phyloP scores from a whole-genome alignment of 37 sponge, comb jelly and placozoan species.

The Ephydatia muelleri region DNA sequence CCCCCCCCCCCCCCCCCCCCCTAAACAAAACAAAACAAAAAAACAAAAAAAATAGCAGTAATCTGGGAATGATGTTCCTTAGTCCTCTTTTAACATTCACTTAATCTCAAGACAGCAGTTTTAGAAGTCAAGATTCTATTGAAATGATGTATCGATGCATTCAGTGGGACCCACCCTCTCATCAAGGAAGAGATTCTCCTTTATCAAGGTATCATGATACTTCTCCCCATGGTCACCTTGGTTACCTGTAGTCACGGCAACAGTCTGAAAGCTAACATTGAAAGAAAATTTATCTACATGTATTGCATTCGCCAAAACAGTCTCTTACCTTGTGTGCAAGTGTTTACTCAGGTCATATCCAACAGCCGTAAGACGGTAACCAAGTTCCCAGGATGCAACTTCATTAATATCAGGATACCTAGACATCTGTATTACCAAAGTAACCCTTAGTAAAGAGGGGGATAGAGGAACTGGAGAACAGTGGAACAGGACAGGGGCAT shows the following conservation, averaged over 20 bases:
- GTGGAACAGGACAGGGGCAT: too few species aligned
- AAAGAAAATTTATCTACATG: not conserved
- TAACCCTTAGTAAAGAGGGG: too few species aligned
- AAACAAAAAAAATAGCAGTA: not conserved
- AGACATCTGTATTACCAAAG: not conserved
- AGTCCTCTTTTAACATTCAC: not conserved
- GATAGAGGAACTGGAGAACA: too few species aligned
- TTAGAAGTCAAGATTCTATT: too few species aligned
- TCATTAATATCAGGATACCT: not conserved
- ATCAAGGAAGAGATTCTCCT: conserved; percentile 16
- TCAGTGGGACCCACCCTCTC: conserved; percentile 18
- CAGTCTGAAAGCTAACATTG: not conserved
- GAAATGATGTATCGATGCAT: not conserved
- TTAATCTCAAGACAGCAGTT: too few species aligned
- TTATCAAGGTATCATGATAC: conserved; percentile 22
- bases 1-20: too few species aligned
- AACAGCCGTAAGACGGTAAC: not conserved
- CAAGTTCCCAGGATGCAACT: not conserved
- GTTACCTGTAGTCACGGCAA: not conserved
- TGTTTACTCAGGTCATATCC: not conserved
- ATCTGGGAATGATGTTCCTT: not conserved
- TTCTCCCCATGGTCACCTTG: not conserved
- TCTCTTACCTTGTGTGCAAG: not conserved
- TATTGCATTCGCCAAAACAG: not conserved
- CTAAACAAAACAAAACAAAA: conserved; percentile 10